A percentile compares a stretch with the other conserved stretches of the same genome.
Evolutionary conservation across 2,888 invertebrate genomes (phyloP).

Genomic region (Electrophaes corylata): DNA sequence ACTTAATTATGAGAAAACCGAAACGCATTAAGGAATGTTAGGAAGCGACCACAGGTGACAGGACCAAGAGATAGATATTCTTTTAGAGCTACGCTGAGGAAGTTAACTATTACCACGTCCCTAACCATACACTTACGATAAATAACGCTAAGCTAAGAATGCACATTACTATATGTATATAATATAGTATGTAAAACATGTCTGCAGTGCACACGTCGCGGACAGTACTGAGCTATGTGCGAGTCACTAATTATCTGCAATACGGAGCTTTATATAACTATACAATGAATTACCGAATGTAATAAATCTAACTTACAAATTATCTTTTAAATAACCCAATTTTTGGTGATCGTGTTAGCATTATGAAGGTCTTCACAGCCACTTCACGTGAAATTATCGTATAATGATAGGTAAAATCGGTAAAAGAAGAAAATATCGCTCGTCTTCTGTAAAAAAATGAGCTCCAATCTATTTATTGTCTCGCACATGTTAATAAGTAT

Average conservation of each 20-base stretch:
- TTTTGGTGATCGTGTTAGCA: slow-evolving; percentile 67
- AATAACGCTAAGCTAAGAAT: slow-evolving; percentile 80
- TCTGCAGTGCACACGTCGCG: slow-evolving; percentile 67
- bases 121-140: slow-evolving; percentile 79
- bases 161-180: slow-evolving; percentile 64
- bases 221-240: slow-evolving; percentile 78
- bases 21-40: slow-evolving; percentile 75
- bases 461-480: slow-evolving; percentile 77
- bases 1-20: slow-evolving; percentile 53
- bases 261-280: slow-evolving; percentile 58
- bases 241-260: slow-evolving; percentile 55
- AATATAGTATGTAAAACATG: slow-evolving; percentile 66
- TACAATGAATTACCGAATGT: slow-evolving; percentile 59
- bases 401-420: slow-evolving; percentile 49
- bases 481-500: slow-evolving; percentile 73
- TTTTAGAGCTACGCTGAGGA: slow-evolving; percentile 61
- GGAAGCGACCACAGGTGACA: slow-evolving; percentile 73
- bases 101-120: slow-evolving; percentile 69
- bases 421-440: slow-evolving; percentile 52
- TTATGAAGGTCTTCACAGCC: slow-evolving; percentile 79
- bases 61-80: slow-evolving; percentile 62
- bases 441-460: slow-evolving; percentile 52
- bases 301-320: slow-evolving; percentile 68
- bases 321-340: slow-evolving; percentile 65
- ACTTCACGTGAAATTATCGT: slow-evolving; percentile 63